A percentile compares a stretch with the other conserved stretches of the same genome.
Conservation (phyloP, 2,113 vertebrate genomes). For the Coptodon bakossiorum region DNA sequence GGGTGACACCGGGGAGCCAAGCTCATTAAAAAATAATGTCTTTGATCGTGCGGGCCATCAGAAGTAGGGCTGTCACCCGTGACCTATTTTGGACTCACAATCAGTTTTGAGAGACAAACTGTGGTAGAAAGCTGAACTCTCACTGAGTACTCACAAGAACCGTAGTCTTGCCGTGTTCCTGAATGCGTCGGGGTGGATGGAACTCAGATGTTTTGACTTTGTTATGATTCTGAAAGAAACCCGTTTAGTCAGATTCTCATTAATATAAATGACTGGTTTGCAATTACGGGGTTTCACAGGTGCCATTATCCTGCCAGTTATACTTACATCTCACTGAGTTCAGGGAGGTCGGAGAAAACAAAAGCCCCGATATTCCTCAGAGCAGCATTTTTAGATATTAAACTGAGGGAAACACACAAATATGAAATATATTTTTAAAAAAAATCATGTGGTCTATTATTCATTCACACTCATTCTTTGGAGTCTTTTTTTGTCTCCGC, state of each 20-base stretch:
- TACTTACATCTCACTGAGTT: conserved; percentile 65
- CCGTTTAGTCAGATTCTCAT: not conserved
- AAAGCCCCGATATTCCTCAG: conserved; percentile 49
- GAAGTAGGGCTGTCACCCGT: conserved; percentile 31
- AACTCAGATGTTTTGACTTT: conserved; percentile 63
- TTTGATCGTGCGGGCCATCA: not conserved
- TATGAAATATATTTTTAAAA: not conserved
- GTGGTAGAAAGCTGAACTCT: not conserved
- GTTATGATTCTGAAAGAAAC: conserved; percentile 62
- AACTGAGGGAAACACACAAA: conserved; percentile 24
- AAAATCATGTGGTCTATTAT: not conserved
- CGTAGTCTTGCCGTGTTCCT: conserved; percentile 52
- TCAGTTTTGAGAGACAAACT: not conserved
- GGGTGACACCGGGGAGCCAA: not conserved
- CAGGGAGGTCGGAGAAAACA: conserved; percentile 65
- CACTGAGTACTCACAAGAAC: conserved; percentile 66
- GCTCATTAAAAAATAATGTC: conserved; percentile 33
- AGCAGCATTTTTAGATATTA: conserved; percentile 54
- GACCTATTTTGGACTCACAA: conserved; percentile 34
- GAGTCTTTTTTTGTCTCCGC: not conserved
- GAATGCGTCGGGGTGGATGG: conserved; percentile 65
- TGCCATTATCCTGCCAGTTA: not conserved
- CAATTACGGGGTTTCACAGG: not conserved
- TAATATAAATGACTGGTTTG: not conserved
- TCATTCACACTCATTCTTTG: not conserved